phyloP scores from a whole-genome alignment of 1,140 invertebrate genomes.

The Rhagoletis pomonella region DNA sequence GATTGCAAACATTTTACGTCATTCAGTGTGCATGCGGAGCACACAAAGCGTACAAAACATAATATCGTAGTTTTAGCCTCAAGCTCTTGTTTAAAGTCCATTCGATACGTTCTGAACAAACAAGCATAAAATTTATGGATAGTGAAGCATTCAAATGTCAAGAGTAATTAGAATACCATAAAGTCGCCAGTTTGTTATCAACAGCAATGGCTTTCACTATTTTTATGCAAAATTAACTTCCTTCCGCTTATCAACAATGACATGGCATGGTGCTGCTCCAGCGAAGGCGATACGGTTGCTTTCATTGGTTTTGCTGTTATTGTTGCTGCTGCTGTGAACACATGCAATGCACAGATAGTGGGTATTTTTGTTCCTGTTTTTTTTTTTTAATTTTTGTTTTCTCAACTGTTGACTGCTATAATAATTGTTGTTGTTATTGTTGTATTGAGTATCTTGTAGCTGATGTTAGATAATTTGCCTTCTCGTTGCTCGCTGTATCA shows the following conservation, averaged over 20 bases:
- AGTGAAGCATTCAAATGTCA: background rate
- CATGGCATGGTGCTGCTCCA: background rate
- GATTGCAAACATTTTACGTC: too few relatives aligned
- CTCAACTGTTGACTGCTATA: background rate
- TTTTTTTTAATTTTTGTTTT: background rate
- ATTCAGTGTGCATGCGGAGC: too few relatives aligned
- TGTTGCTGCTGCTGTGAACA: background rate
- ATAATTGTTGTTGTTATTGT: constrained; percentile 6
- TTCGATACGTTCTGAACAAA: background rate
- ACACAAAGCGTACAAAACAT: too few relatives aligned
- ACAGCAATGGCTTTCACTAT: constrained; percentile 45
- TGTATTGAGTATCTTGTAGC: background rate
- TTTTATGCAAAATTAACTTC: constrained; percentile 45
- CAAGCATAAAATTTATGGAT: background rate
- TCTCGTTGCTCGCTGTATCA: background rate
- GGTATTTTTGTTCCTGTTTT: background rate
- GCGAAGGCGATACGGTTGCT: background rate
- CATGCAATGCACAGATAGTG: background rate
- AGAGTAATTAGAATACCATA: background rate
- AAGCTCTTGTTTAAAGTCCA: background rate
- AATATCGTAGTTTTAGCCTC: too few relatives aligned
- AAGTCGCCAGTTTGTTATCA: constrained; percentile 11
- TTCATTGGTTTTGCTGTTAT: constrained; percentile 1
- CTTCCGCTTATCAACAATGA: constrained; percentile 51
- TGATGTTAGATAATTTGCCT: background rate